Base-by-base conservation (phyloP, 2,113 vertebrate species). In the Todiramphus saurophagus region DNA sequence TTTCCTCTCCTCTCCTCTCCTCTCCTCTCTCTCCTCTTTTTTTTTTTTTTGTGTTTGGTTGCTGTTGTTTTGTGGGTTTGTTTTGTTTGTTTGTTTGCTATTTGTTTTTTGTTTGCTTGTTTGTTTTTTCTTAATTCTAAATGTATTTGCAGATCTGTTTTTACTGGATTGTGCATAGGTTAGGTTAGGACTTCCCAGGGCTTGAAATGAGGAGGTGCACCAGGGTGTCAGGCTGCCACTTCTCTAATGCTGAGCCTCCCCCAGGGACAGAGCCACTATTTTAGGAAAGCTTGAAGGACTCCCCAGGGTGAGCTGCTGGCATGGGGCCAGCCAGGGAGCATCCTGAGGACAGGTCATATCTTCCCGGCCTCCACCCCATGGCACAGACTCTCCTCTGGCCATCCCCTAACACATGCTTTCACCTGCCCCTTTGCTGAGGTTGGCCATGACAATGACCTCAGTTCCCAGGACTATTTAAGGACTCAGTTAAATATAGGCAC, bases 351-450 rank as follows among this genome's bases (percentile, higher is more conserved):
- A n/a, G 28, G 23, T 37, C 41, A 58, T 43, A 39, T 46, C 21
- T 85, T 31, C 33, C 31, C 1, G 1, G 17, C 37, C 43, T 66
- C 2, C 1, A 60, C 18, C 18, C 20, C 30, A 11, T 2, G 4
- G 46, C 4, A 11, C 48, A 62, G 33, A 63, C 53, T 7, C 13
- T 88, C 27, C 59, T 59, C 62, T 0, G 0, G 18, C 58, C 69
- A 3, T 2, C 15, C 25, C 13, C 50, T 60, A 31, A 14, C 2
- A 0, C 0, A 0, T 37, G 16, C n/a, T 83, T 33, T 69, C 5
- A 18, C 41, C 19, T 0, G 0, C 30, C 17, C 39, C 2, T 1
- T 39, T 48, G 14, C 43, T 39, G 39, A 88, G 48, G 15, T 18
- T 77, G 56, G 35, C 28, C 4, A 2, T 41, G 56, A 59, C 78